Evolutionary conservation across 2,797 vertebrate genomes (phyloP).

Genomic region (Caiman crocodilus): DNA sequence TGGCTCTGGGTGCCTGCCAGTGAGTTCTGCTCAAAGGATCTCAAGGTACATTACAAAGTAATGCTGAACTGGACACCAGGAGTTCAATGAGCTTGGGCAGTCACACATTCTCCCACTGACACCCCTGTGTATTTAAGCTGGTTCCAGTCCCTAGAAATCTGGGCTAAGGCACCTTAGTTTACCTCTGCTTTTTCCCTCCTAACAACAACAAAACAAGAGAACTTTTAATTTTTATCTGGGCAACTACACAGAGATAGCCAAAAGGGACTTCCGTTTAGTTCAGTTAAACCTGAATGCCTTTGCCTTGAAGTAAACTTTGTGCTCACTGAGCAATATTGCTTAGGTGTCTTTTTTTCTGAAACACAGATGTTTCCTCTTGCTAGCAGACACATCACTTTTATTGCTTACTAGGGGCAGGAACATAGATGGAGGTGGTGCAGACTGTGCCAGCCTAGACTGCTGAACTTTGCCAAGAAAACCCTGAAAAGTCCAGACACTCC

Average conservation of each 20-base stretch:
- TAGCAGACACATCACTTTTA: constrained; percentile 35
- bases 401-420: constrained; percentile 36
- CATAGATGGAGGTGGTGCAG: neutral
- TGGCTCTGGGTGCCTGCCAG: neutral
- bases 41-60: neutral
- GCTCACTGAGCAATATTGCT: neutral
- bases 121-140: neutral
- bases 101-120: neutral
- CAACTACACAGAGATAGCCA: constrained; percentile 5
- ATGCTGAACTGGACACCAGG: neutral
- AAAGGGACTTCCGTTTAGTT: neutral
- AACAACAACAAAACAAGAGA: neutral
- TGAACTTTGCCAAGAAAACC: constrained; percentile 7
- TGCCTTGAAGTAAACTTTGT: neutral
- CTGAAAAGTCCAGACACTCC: neutral
- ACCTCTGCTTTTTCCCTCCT: constrained; percentile 7
- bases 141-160: neutral
- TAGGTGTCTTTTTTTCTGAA: constrained; percentile 43
- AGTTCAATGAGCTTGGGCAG: neutral
- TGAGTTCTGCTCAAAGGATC: neutral
- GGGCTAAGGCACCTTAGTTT: constrained; percentile 1
- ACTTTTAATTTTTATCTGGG: neutral
- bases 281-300: neutral
- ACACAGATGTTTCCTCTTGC: constrained; percentile 43
- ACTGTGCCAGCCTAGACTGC: neutral